Evolutionary conservation across 2,797 vertebrate genomes (phyloP).

Genomic region (Heteromormyrus szaboi): DNA sequence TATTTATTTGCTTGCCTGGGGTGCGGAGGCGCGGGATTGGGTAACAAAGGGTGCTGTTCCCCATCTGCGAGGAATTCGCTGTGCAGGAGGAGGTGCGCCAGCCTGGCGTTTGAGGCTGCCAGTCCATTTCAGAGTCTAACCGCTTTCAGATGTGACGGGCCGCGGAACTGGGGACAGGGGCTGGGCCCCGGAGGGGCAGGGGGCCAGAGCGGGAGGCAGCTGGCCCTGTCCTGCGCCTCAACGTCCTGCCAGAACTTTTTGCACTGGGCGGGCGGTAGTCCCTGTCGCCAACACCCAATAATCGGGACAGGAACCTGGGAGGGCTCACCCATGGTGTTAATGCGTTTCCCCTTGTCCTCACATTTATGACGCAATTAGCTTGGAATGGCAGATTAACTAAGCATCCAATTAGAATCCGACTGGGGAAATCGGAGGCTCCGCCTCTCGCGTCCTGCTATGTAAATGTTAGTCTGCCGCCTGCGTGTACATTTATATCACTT

Average conservation of each 20-base stretch:
- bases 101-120: conserved; percentile 12
- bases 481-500: background rate
- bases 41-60: conserved; percentile 13
- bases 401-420: background rate
- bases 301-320: background rate
- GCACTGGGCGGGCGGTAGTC: background rate
- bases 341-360: background rate
- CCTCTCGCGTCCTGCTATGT: background rate
- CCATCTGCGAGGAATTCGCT: conserved; percentile 12
- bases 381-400: background rate
- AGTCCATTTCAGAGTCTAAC: background rate
- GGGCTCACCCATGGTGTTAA: background rate
- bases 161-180: background rate
- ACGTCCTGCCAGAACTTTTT: background rate
- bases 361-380: background rate
- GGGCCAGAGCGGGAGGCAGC: background rate
- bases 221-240: background rate
- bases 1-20: conserved; percentile 8
- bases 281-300: background rate
- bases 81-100: conserved; percentile 4
- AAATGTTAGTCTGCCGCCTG: background rate
- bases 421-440: background rate
- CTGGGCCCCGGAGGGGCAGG: background rate
- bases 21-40: background rate
- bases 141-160: conserved; percentile 17